Evolutionary conservation across 2,797 vertebrate species (phyloP).

Genomic region (Rhynchonycteris naso): DNA sequence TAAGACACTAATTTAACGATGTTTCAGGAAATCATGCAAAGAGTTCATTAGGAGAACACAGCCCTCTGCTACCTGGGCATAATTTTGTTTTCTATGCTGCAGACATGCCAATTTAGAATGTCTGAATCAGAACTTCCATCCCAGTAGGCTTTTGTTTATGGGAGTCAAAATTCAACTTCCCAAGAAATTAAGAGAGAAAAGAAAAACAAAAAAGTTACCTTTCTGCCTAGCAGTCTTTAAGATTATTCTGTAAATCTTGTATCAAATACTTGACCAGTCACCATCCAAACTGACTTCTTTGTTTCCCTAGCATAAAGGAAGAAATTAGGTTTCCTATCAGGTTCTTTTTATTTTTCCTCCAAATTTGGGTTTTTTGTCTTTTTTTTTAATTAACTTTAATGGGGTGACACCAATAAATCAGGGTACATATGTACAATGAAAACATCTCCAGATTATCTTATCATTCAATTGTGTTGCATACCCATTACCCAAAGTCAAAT

Average conservation of each 20-base stretch:
- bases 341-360: too few species aligned
- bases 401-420: too few species aligned
- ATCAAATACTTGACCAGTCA: slow-evolving; percentile 48
- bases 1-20: slow-evolving; percentile 61
- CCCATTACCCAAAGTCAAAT: too few species aligned
- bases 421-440: too few species aligned
- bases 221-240: slow-evolving; percentile 44
- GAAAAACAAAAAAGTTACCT: background rate
- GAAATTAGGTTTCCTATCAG: background rate
- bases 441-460: too few species aligned
- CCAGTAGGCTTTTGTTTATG: slow-evolving; percentile 18
- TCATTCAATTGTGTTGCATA: too few species aligned
- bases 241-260: background rate
- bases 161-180: slow-evolving; percentile 32
- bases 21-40: slow-evolving; percentile 61
- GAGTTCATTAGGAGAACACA: slow-evolving; percentile 42
- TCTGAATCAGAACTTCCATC: slow-evolving; percentile 30
- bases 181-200: background rate
- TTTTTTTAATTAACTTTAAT: too few species aligned
- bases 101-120: slow-evolving; percentile 44
- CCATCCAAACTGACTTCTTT: background rate
- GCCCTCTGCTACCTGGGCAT: background rate
- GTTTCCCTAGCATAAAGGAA: background rate
- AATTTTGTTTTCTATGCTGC: slow-evolving; percentile 44
- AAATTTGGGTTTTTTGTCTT: too few species aligned